These are phyloP conservation scores for Ochropleura leucogaster DNA, from an alignment of 2,888 invertebrate genomes.

Conservation along the genomic window DNA sequence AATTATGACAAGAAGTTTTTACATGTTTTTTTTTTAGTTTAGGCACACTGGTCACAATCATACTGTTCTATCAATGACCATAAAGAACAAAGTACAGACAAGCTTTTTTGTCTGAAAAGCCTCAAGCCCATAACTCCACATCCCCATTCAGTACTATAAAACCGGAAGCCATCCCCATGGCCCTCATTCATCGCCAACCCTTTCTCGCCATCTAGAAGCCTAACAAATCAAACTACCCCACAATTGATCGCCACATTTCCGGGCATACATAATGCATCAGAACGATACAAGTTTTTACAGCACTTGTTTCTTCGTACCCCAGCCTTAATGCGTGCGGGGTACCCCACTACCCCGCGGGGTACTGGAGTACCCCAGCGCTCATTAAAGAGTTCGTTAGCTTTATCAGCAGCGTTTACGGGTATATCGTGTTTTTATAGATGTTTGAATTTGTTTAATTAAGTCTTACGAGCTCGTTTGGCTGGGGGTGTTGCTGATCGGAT, in stretches of 20 bases:
- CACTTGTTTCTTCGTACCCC: slow-evolving; percentile 68
- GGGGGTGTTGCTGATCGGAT: slow-evolving; percentile 39
- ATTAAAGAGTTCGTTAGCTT: slow-evolving; percentile 71
- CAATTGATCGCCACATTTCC: slow-evolving; percentile 63
- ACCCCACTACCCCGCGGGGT: slow-evolving; percentile 25
- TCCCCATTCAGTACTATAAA: slow-evolving; percentile 3
- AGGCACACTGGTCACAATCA: neutral
- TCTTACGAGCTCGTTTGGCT: slow-evolving; percentile 53
- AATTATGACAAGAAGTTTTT: too few species aligned
- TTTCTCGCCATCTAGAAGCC: slow-evolving; percentile 24
- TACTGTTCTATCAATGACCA: neutral
- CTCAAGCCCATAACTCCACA: slow-evolving; percentile 5
- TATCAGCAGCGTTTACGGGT: slow-evolving; percentile 69
- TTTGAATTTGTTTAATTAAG: slow-evolving; percentile 78
- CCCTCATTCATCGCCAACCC: slow-evolving; percentile 23
- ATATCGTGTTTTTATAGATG: slow-evolving; percentile 74
- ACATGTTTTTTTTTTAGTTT: too few species aligned
- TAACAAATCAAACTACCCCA: slow-evolving; percentile 53
- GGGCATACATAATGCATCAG: slow-evolving; percentile 59
- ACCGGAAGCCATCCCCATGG: slow-evolving; percentile 21
- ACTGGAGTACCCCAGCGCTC: slow-evolving; percentile 47
- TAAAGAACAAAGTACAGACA: neutral
- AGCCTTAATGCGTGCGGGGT: slow-evolving; percentile 60
- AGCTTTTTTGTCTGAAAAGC: neutral
- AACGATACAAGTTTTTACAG: slow-evolving; percentile 71